Conservation (phyloP, 1,140 invertebrate genomes). For the Macrobrachium rosenbergii region DNA sequence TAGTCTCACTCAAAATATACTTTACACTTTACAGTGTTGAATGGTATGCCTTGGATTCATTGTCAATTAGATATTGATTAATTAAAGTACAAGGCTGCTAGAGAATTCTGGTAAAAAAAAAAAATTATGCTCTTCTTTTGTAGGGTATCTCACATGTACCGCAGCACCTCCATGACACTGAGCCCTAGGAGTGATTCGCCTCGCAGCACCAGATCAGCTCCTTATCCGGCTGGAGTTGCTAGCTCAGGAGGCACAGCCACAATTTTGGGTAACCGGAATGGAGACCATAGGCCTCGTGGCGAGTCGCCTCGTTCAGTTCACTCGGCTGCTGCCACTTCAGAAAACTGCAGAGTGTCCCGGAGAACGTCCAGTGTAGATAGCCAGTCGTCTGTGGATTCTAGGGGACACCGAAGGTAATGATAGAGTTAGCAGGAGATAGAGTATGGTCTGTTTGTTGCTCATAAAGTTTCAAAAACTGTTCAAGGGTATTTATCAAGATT, state of each 20-base stretch:
- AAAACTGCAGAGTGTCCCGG: constrained; percentile 71
- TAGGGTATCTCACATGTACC: constrained; percentile 58
- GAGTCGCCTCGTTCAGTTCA: constrained; percentile 70
- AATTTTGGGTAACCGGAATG: constrained; percentile 18
- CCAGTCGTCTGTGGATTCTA: constrained; percentile 82
- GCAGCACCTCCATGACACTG: constrained; percentile 61
- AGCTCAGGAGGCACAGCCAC: constrained; percentile 18
- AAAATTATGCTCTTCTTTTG: neutral
- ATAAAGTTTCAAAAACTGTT: neutral
- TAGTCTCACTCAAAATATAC: no score
- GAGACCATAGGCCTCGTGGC: constrained; percentile 25
- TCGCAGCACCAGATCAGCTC: constrained; percentile 62
- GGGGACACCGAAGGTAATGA: constrained; percentile 66
- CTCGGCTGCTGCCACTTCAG: constrained; percentile 68
- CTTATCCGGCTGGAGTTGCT: constrained; percentile 27
- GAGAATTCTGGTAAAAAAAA: no score
- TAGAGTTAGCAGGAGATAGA: no score
- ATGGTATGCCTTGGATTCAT: no score
- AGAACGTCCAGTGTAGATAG: constrained; percentile 81
- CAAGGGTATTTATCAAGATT: no score
- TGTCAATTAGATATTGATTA: no score
- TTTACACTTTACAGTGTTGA: no score
- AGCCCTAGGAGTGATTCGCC: constrained; percentile 53
- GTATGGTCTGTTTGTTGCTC: neutral
- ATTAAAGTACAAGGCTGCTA: no score